phyloP scores from a whole-genome alignment of 1,140 invertebrate genomes.

The Lordiphosa mommai region DNA sequence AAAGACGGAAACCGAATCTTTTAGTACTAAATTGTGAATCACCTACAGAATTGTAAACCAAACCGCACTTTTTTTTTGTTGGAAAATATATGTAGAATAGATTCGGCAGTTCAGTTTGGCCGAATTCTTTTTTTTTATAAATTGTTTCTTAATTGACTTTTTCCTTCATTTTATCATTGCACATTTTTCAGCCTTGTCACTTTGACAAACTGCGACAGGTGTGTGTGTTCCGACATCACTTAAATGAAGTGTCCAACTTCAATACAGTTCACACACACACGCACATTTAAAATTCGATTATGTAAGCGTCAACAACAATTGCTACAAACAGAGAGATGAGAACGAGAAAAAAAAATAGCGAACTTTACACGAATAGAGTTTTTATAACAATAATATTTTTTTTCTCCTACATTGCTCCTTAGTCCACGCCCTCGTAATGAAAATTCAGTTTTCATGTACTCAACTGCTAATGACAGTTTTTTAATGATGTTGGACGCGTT shows the following conservation, averaged over 20 bases:
- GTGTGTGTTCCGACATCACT: constrained; percentile 31
- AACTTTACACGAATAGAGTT: constrained; percentile 48
- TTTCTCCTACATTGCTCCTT: constrained; percentile 23
- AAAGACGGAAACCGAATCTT: too few species aligned
- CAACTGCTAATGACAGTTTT: constrained; percentile 78
- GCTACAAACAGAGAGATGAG: constrained; percentile 20
- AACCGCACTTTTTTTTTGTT: too few species aligned
- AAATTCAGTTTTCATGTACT: constrained; percentile 76
- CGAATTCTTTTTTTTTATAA: too few species aligned
- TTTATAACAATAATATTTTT: constrained; percentile 43
- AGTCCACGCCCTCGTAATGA: constrained; percentile 52
- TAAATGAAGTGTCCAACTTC: constrained; percentile 40
- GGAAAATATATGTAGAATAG: too few species aligned
- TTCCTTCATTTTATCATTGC: too few species aligned
- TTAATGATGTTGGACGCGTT: constrained; percentile 67
- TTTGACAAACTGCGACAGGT: constrained; percentile 37
- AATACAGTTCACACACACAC: not conserved
- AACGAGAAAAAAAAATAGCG: constrained; percentile 17
- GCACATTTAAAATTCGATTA: constrained; percentile 64
- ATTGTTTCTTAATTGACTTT: too few species aligned
- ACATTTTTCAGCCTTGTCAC: constrained; percentile 1
- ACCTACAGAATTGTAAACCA: too few species aligned
- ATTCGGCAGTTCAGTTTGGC: too few species aligned
- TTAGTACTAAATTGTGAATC: too few species aligned
- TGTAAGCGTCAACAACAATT: constrained; percentile 38